A percentile compares a stretch with the other conserved stretches of the same genome.
Conservation (phyloP, 2,888 invertebrate species). For the Hylaea fasciaria region DNA sequence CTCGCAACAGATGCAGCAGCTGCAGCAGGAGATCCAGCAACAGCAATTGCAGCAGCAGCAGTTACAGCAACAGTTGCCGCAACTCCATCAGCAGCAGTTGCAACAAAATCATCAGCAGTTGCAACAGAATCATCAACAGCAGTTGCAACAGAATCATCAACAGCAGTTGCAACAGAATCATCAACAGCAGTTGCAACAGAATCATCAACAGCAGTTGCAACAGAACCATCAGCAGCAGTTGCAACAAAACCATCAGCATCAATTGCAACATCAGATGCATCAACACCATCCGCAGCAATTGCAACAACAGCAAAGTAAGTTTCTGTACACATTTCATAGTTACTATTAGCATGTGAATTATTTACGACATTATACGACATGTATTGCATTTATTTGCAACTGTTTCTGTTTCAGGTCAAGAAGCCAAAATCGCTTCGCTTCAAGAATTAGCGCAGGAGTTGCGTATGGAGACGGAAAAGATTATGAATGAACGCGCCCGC, state of each 20-base stretch:
- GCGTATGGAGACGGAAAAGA: constrained; percentile 78
- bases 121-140: constrained; percentile 44
- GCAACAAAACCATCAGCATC: constrained; percentile 46
- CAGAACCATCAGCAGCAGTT: constrained; percentile 44
- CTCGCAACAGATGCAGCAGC: constrained; percentile 48
- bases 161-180: constrained; percentile 52
- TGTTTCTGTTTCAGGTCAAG: constrained; percentile 60
- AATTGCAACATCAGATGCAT: constrained; percentile 43
- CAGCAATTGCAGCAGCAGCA: constrained; percentile 56
- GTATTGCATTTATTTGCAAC: neutral
- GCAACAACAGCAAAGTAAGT: constrained; percentile 48
- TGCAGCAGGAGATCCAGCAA: constrained; percentile 57
- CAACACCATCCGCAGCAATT: constrained; percentile 43
- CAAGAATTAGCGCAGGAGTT: constrained; percentile 79
- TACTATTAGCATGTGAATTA: no score
- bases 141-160: constrained; percentile 39
- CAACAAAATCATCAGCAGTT: constrained; percentile 46
- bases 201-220: constrained; percentile 44
- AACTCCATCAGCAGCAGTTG: constrained; percentile 49
- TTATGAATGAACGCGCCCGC: constrained; percentile 76
- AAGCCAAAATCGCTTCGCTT: constrained; percentile 73
- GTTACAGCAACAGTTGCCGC: constrained; percentile 50
- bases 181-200: constrained; percentile 42
- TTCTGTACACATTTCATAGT: neutral
- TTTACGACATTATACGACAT: no score